phyloP scores from a whole-genome alignment of 2,888 invertebrate genomes.

The Pheosia tremula region DNA sequence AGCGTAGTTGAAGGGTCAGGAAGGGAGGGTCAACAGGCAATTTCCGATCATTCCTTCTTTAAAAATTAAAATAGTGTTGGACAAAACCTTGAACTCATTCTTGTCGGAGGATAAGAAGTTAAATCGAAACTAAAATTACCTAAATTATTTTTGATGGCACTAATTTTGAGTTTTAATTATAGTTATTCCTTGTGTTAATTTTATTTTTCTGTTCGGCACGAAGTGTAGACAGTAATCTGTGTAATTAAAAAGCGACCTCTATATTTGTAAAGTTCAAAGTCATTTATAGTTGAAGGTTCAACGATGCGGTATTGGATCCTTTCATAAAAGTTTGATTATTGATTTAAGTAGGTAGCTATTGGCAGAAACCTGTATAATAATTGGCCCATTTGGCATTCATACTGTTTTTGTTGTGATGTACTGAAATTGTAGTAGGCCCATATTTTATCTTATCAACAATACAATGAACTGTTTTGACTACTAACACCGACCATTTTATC shows the following conservation, averaged over 20 bases:
- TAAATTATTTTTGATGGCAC: too few relatives aligned
- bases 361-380: neutral
- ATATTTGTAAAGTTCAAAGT: slow-evolving; percentile 1
- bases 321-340: neutral
- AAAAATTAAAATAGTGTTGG: too few relatives aligned
- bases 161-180: too few relatives aligned
- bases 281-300: neutral
- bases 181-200: too few relatives aligned
- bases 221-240: neutral
- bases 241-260: neutral
- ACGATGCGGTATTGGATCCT: neutral
- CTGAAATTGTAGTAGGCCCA: neutral
- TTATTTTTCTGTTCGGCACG: neutral
- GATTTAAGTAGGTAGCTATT: neutral
- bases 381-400: too few relatives aligned
- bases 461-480: neutral
- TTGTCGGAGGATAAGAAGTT: too few relatives aligned
- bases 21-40: too few relatives aligned
- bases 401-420: too few relatives aligned
- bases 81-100: too few relatives aligned
- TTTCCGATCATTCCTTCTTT: too few relatives aligned
- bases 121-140: too few relatives aligned
- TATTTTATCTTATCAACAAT: slow-evolving; percentile 1
- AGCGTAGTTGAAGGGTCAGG: too few relatives aligned
- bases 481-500: neutral